phyloP scores from a whole-genome alignment of 2,113 vertebrate species.

The Sardina pilchardus region DNA sequence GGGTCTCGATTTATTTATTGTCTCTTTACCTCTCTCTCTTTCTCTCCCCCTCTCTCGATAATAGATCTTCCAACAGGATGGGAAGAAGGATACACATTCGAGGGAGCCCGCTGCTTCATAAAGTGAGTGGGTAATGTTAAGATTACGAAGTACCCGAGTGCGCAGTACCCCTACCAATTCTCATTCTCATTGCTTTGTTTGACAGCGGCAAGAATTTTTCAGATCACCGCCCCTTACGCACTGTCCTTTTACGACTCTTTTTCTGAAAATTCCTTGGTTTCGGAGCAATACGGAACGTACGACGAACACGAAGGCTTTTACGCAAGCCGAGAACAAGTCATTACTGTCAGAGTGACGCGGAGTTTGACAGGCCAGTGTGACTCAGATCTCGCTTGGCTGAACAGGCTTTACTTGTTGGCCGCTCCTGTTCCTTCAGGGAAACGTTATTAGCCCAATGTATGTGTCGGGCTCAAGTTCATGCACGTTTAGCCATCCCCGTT shows the following conservation, averaged over 20 bases:
- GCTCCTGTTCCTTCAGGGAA: constrained; percentile 18
- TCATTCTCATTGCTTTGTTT: constrained; percentile 34
- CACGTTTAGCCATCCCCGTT: neutral
- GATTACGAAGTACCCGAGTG: neutral
- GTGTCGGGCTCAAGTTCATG: constrained; percentile 15
- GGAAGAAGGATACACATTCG: constrained; percentile 97
- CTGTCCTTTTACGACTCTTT: neutral
- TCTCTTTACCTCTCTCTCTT: constrained; percentile 17
- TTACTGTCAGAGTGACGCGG: constrained; percentile 31
- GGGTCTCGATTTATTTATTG: constrained; percentile 8
- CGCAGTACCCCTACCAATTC: neutral
- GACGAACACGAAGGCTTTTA: constrained; percentile 19
- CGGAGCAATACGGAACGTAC: neutral
- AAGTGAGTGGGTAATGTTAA: constrained; percentile 81
- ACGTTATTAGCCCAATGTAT: constrained; percentile 4
- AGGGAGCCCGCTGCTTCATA: constrained; percentile 96
- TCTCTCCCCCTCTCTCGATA: constrained; percentile 19
- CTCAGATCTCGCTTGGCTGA: constrained; percentile 45
- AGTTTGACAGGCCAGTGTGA: constrained; percentile 46
- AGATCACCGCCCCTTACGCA: constrained; percentile 23
- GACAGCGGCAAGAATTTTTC: constrained; percentile 33
- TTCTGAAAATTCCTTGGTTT: neutral
- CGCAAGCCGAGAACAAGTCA: constrained; percentile 22
- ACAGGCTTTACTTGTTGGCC: constrained; percentile 53
- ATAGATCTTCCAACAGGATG: constrained; percentile 95